Base-by-base conservation (phyloP, 2,888 invertebrate species). In the Rhopalosiphum nymphaeae region DNA sequence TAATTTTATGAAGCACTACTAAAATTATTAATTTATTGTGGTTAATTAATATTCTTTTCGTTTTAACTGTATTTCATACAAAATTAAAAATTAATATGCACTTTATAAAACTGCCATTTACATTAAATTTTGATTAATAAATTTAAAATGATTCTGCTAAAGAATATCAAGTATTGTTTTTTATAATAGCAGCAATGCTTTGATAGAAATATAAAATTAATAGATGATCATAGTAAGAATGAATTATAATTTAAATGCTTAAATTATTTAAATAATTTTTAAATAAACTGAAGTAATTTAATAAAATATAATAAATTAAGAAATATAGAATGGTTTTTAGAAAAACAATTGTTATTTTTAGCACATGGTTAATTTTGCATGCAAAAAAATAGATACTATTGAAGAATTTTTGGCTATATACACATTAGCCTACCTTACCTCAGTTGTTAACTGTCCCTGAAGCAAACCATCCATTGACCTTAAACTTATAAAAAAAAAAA, bases 341-440 rank as follows among this genome's bases (percentile, higher is more conserved):
- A 36, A 36, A 21, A 36, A 16, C 36, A 78, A 36, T 36, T 36
- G 78, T 90, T 89, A n/a, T 42, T 89, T 61, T 57, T 56, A 89
- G 56, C n/a, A 89, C 87, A 42, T 67, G 11, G 78, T 88, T 92
- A 93, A 78, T 86, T 91, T 29, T 61, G 84, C 89, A 95, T 93
- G 87, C 84, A 94, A 84, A 25, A 67, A 85, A 89, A 86, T 86
- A 91, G 86, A 88, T 87, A 92, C 56, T 57, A 78, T 56, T 89
- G 84, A 93, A 93, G 84, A 89, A 85, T n/a, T 21, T 84, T 78
- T 89, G 25, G 92, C 49, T 78, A 49, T 88, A 42, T 42, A 89
- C 44, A 94, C 88, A 93, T 61, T 36, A 88, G 53, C 84, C 93
- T 36, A 78, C 93, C 93, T 85, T 94, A 94, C 92, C 92, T 92